Conservation (phyloP, 2,113 vertebrate species). For the Ibidorhyncha struthersii region DNA sequence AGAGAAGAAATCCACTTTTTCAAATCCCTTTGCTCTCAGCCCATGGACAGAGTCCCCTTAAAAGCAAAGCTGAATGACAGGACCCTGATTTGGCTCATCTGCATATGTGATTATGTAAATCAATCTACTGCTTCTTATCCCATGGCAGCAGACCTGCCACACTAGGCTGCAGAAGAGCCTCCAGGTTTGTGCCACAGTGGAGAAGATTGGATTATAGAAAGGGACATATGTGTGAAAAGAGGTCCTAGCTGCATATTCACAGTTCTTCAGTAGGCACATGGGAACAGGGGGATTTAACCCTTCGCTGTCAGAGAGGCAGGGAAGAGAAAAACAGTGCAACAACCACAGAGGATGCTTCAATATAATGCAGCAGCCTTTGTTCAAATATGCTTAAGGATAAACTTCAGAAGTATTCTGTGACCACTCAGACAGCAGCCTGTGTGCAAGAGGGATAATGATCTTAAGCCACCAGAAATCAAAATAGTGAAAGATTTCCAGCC, state of each 20-base stretch:
- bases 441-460: background rate
- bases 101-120: slow-evolving; percentile 65
- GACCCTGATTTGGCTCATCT: slow-evolving; percentile 18
- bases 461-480: background rate
- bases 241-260: slow-evolving; percentile 32
- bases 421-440: background rate
- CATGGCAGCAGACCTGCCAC: slow-evolving; percentile 26
- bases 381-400: background rate
- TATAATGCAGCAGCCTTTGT: background rate
- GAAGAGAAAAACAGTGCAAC: background rate
- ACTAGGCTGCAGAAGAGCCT: slow-evolving; percentile 47
- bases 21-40: background rate
- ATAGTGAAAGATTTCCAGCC: background rate
- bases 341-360: background rate
- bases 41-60: background rate
- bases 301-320: background rate
- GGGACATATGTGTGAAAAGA: background rate
- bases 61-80: slow-evolving; percentile 39
- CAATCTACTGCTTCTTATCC: slow-evolving; percentile 45
- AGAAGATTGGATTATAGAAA: slow-evolving; percentile 56
- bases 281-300: slow-evolving; percentile 1
- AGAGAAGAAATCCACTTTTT: background rate
- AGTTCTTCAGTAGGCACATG: background rate
- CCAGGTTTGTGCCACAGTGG: slow-evolving; percentile 30
- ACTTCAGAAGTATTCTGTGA: background rate